Conservation (phyloP, 2,113 vertebrate genomes). For the Noturus placidus region DNA sequence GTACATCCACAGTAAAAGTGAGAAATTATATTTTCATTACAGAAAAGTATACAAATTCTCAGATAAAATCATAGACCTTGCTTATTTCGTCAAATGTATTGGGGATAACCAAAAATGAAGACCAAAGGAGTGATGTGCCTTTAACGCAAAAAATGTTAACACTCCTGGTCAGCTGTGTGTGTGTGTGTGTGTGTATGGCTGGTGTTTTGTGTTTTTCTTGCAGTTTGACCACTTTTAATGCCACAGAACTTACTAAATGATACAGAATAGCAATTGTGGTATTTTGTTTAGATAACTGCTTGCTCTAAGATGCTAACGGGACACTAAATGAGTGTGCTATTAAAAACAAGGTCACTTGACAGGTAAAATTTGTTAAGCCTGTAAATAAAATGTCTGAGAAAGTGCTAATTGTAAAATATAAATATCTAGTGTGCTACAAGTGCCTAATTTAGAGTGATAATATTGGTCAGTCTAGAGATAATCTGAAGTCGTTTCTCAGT, state of each 20-base stretch:
- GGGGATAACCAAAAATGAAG: background rate
- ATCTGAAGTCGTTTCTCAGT: background rate
- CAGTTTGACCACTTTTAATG: background rate
- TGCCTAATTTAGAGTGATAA: background rate
- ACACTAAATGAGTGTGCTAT: background rate
- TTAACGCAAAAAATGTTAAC: background rate
- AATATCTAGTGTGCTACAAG: background rate
- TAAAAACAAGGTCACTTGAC: background rate
- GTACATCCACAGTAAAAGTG: too few species aligned
- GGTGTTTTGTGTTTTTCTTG: background rate
- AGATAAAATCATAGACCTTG: background rate
- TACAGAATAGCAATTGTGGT: background rate
- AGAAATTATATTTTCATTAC: too few species aligned
- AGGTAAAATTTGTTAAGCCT: background rate
- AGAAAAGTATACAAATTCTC: background rate
- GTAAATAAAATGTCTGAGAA: background rate
- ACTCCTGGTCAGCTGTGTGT: background rate
- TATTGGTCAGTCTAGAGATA: background rate
- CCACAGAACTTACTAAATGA: background rate
- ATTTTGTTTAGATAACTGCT: background rate
- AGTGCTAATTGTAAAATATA: background rate
- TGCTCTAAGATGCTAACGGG: background rate
- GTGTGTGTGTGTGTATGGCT: background rate
- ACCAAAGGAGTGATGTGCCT: conserved; percentile 38
- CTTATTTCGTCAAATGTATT: background rate